Percentiles rank a stretch among this genome's conserved stretches.
These are phyloP conservation scores for Holothuria leucospilota DNA, from an alignment of 53 echinoderm and acorn worm genomes.

Conservation along the genomic window DNA sequence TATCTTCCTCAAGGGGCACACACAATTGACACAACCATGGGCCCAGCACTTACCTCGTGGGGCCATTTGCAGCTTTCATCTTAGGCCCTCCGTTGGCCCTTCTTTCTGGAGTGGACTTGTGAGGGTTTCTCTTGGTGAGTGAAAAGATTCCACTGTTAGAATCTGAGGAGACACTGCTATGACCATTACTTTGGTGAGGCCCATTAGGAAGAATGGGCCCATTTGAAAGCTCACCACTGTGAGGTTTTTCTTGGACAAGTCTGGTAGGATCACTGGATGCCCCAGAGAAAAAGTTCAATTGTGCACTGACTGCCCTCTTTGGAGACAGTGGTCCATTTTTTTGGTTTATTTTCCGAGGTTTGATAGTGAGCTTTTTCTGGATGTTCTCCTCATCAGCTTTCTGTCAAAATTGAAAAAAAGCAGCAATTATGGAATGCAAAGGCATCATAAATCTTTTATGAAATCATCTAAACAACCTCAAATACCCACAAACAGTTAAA, in stretches of 20 bases:
- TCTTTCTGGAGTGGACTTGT: background rate
- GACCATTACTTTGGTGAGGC: conserved; percentile 12
- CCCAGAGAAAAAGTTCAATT: conserved; percentile 34
- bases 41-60: no score
- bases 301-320: background rate
- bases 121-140: background rate
- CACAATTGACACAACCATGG: no score
- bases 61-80: no score
- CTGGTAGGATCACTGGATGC: conserved; percentile 3
- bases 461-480: no score
- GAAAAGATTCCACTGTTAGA: background rate
- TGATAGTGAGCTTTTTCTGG: conserved; percentile 17
- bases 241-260: background rate
- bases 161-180: background rate
- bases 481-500: no score
- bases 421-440: background rate
- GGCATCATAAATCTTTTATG: no score
- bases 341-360: background rate
- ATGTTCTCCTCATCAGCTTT: conserved; percentile 25
- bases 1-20: no score
- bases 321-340: conserved; percentile 24
- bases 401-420: conserved; percentile 17
- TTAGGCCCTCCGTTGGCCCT: no score
- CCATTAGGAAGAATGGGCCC: background rate
- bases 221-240: background rate